Base-by-base conservation (phyloP, 1,140 invertebrate genomes). In the Adelges cooleyi region DNA sequence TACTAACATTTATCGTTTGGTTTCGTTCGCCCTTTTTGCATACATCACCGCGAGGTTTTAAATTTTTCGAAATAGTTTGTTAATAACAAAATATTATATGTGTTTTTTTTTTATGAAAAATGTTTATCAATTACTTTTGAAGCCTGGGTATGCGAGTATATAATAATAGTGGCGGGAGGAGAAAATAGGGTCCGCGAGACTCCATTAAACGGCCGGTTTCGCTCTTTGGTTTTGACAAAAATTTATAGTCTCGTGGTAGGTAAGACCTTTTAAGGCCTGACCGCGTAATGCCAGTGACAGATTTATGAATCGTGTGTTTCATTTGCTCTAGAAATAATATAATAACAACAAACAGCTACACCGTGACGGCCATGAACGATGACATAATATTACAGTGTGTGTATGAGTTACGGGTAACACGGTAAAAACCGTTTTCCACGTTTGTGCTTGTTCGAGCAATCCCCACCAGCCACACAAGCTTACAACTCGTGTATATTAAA, bases 191-290 rank as follows among this genome's bases (percentile, higher is more conserved):
- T 62, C 25, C 25, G 20, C 42, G 17, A 62, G 18, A 62, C 42
- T 46, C 42, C 40, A 62, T 62, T 62, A 48, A 62, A 62, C 10
- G 42, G 22, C 42, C 27, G 25, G 56, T 62, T 62, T 62, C 3
- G 17, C 20, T 62, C 46, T 62, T 53, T 62, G 42, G 40, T 62
- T 62, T 62, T 62, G 56, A 62, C 56, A 62, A 62, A 46, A 62
- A 62, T 62, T 62, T 62, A 62, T 62, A 29, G 56, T 46, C 42
- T 62, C 17, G 17, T 17, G 23, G 56, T 48, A 62, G 56, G 56
- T 62, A 62, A 62, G 56, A 62, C 56, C 56, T 48, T 62, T 62
- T 62, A 62, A 44, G 56, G 40, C 56, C 56, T 59, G 56, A 46
- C 25, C 56, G 42, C 56, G 56, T 48, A 46, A 62, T 62, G 56